Conservation (phyloP, 2,888 invertebrate species). For the Operophtera brumata region DNA sequence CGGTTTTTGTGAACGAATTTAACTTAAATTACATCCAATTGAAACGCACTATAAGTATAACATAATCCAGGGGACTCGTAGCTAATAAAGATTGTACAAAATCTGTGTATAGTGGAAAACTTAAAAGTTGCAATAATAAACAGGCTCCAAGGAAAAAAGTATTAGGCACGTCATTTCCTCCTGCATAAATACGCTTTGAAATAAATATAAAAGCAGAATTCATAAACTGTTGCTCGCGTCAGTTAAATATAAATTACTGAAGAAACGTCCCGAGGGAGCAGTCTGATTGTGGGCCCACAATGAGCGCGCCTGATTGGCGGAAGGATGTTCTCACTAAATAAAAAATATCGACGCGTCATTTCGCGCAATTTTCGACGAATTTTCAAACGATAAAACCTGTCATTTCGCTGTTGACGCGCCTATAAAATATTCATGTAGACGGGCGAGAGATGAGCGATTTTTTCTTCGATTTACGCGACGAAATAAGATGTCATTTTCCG, state of each 20-base stretch:
- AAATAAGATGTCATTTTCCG: slow-evolving; percentile 82
- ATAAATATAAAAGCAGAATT: slow-evolving; percentile 38
- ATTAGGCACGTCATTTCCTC: background rate
- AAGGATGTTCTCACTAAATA: slow-evolving; percentile 81
- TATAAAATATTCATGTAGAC: slow-evolving; percentile 80
- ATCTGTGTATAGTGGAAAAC: background rate
- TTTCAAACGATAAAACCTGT: slow-evolving; percentile 82
- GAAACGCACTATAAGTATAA: too few relatives aligned
- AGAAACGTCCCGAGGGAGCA: slow-evolving; percentile 67
- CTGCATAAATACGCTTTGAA: slow-evolving; percentile 3
- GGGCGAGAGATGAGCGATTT: slow-evolving; percentile 78
- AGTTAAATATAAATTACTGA: slow-evolving; percentile 74
- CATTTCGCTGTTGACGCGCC: slow-evolving; percentile 80
- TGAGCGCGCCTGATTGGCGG: slow-evolving; percentile 79
- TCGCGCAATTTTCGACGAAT: slow-evolving; percentile 78
- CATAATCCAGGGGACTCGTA: background rate
- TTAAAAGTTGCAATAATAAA: background rate
- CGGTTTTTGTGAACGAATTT: too few relatives aligned
- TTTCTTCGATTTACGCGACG: slow-evolving; percentile 80
- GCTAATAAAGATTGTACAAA: background rate
- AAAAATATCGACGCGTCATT: slow-evolving; percentile 81
- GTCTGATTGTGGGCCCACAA: slow-evolving; percentile 73
- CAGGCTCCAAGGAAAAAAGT: background rate
- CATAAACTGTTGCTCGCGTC: slow-evolving; percentile 72
- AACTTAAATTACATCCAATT: too few relatives aligned